Evolutionary conservation across 2,113 vertebrate species (phyloP), one percentile per base, ranked within the genome.

Genomic region (Gavia stellata): DNA sequence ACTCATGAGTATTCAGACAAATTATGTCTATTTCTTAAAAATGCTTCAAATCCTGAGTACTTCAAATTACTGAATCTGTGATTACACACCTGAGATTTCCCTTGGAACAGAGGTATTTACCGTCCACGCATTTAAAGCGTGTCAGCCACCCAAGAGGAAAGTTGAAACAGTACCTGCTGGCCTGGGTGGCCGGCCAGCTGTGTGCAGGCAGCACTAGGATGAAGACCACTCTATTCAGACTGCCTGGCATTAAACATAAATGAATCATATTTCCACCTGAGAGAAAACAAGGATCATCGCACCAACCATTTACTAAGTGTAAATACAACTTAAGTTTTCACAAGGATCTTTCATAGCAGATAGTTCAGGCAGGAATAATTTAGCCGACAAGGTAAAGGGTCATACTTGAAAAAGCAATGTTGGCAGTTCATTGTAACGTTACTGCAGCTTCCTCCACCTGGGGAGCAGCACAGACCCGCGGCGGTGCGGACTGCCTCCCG

Each of bases 381-480:
- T 42, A 88, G 55, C 17, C 38, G 45, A 15, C 14, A 33, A 17
- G 2, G 21, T 47, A 67, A 72, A 96, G 74, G 63, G 17, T 11
- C 50, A 34, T 34, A 34, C 18, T 86, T 78, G 28, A 29, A 74
- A 56, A 86, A 42, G 31, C 23, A 16, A 14, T 3, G 6, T n/a
- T 40, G 63, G 59, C 2, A 19, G 24, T 49, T 88, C 15, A 17
- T 40, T 55, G 38, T 36, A 88, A 44, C 1, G 5, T 26, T 62
- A 56, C 23, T 34, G 55, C 63, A 87, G 18, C 17, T 73, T 79
- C 38, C 56, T 82, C 49, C 34, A 29, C 17, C 24, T 63, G 75
- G n/a, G 36, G 40, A 68, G 65, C 0, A 4, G 7, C 3, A 1
- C 9, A 83, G 59, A 44, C 6, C 56, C 0, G 0, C 1, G 6